Conservation (phyloP, 2,888 invertebrate species). For the Apodemia hepburni region DNA sequence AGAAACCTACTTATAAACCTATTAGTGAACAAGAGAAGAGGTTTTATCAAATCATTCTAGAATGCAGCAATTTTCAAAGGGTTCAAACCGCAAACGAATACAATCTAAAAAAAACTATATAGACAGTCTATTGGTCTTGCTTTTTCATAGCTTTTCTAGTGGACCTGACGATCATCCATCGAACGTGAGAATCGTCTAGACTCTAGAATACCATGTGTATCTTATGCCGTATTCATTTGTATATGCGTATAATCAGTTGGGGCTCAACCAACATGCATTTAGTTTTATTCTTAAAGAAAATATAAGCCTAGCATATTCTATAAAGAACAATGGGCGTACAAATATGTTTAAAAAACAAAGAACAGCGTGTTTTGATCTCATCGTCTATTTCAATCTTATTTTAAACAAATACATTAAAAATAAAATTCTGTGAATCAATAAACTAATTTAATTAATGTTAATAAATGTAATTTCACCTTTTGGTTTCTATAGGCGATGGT, state of each 20-base stretch:
- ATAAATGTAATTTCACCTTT: too few species aligned
- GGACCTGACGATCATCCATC: too few species aligned
- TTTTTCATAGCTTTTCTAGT: neutral
- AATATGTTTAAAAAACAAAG: neutral
- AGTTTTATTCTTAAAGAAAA: neutral
- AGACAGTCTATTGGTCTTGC: neutral
- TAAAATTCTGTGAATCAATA: too few species aligned
- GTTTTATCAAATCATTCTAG: neutral
- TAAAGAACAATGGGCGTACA: neutral
- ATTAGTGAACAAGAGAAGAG: neutral
- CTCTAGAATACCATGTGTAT: too few species aligned
- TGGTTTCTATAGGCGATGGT: too few species aligned
- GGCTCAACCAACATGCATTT: neutral
- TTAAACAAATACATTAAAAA: too few species aligned
- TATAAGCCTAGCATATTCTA: neutral
- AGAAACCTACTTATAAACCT: neutral
- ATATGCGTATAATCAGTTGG: too few species aligned
- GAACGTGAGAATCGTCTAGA: too few species aligned
- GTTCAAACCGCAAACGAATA: neutral
- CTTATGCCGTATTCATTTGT: too few species aligned
- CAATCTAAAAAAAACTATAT: neutral
- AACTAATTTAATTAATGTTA: too few species aligned
- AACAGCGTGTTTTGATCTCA: neutral
- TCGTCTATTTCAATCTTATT: neutral
- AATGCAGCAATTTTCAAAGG: neutral